phyloP scores from a whole-genome alignment of 2,797 vertebrate species.

The Acipenser ruthenus region DNA sequence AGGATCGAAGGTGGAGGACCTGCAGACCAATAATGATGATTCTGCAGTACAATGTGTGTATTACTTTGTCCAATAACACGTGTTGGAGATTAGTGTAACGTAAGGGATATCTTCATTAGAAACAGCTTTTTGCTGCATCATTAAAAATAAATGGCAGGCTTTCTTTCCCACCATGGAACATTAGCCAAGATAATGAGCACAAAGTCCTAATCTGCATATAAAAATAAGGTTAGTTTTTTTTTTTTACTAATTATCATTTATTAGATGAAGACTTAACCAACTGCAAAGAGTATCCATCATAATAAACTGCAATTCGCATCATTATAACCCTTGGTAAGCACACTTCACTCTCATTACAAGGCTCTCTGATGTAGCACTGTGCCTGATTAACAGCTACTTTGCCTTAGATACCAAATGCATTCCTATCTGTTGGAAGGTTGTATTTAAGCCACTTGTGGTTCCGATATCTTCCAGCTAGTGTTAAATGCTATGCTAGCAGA shows the following conservation, averaged over 20 bases:
- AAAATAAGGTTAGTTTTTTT: not conserved
- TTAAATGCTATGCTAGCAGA: not conserved
- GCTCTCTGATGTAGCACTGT: not conserved
- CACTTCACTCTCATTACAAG: not conserved
- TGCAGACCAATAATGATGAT: no score
- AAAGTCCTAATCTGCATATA: conserved; percentile 12
- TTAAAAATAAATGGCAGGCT: not conserved
- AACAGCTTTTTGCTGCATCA: not conserved
- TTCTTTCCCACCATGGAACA: not conserved
- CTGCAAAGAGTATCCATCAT: conserved; percentile 10
- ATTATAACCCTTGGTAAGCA: conserved; percentile 3
- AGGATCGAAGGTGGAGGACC: no score
- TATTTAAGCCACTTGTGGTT: not conserved
- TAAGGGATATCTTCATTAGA: not conserved
- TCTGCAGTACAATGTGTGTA: no score
- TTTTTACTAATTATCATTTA: conserved; percentile 4
- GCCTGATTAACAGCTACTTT: not conserved
- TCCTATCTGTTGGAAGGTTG: not conserved
- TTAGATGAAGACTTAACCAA: conserved; percentile 12
- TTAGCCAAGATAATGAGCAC: not conserved
- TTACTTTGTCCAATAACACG: not conserved
- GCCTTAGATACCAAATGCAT: conserved; percentile 4
- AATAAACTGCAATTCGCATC: not conserved
- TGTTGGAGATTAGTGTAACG: not conserved
- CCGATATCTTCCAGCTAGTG: not conserved